phyloP scores from a whole-genome alignment of 2,888 invertebrate genomes.

The Troilus luridus region DNA sequence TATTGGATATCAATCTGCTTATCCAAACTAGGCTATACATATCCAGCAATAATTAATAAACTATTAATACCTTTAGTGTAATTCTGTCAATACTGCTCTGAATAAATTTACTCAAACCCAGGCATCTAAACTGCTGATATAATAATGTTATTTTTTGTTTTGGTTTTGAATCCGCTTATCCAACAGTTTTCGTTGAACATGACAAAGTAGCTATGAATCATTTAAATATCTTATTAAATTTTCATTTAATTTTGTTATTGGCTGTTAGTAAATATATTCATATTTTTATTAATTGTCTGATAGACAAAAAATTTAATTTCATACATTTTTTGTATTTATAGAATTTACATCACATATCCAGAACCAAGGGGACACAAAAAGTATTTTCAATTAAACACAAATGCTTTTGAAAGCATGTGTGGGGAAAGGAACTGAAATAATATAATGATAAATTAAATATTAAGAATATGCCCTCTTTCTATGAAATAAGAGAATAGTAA shows the following conservation, averaged over 20 bases:
- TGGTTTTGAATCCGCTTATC: neutral
- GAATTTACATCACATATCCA: neutral
- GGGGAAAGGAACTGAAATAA: no score
- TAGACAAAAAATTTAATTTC: neutral
- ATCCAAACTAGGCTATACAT: neutral
- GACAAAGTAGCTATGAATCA: neutral
- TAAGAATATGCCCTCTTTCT: no score
- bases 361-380: neutral
- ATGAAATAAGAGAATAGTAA: no score
- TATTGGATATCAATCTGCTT: neutral
- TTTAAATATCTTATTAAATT: neutral
- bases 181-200: neutral
- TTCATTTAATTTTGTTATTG: neutral
- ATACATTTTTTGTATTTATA: neutral
- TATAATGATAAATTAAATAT: no score
- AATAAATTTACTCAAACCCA: neutral
- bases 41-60: neutral
- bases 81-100: neutral
- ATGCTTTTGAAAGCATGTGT: no score
- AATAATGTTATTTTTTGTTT: neutral
- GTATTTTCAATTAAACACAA: neutral
- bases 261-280: neutral
- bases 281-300: neutral
- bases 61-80: neutral
- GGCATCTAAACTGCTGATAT: neutral